Evolutionary conservation across 2,113 vertebrate genomes (phyloP).

Genomic region (Crypturellus undulatus): DNA sequence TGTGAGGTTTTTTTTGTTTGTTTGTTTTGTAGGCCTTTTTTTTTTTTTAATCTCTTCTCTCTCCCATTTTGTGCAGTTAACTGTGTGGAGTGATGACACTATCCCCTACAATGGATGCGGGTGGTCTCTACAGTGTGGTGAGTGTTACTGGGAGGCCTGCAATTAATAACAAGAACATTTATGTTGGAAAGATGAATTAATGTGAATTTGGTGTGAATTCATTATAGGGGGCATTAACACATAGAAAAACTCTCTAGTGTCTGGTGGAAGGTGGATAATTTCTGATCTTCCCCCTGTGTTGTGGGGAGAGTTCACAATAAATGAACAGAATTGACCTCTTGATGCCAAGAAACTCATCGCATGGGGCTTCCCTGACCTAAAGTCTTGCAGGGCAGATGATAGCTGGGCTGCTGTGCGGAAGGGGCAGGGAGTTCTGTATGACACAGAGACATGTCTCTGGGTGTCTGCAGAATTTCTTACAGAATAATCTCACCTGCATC

Average conservation of each 20-base stretch:
- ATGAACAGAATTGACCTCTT: neutral
- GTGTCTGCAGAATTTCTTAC: too few relatives aligned
- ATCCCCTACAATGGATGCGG: neutral
- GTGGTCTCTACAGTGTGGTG: neutral
- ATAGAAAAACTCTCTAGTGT: neutral
- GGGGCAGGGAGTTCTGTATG: neutral
- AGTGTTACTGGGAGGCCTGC: neutral
- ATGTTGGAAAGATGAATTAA: neutral
- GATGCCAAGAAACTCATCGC: neutral
- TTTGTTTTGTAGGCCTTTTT: neutral
- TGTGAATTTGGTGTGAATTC: neutral
- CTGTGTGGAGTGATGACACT: fast-evolving
- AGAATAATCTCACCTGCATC: neutral
- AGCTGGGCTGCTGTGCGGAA: neutral
- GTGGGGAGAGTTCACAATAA: neutral
- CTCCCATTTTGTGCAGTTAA: neutral
- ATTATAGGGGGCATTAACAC: neutral
- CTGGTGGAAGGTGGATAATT: neutral
- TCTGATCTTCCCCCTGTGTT: neutral
- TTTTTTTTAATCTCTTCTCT: neutral
- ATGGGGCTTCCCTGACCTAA: neutral
- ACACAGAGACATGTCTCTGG: neutral
- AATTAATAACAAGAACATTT: neutral
- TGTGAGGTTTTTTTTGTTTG: neutral
- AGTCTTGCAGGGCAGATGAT: neutral